Conservation (phyloP, 1,140 invertebrate genomes). For the Penaeus indicus region DNA sequence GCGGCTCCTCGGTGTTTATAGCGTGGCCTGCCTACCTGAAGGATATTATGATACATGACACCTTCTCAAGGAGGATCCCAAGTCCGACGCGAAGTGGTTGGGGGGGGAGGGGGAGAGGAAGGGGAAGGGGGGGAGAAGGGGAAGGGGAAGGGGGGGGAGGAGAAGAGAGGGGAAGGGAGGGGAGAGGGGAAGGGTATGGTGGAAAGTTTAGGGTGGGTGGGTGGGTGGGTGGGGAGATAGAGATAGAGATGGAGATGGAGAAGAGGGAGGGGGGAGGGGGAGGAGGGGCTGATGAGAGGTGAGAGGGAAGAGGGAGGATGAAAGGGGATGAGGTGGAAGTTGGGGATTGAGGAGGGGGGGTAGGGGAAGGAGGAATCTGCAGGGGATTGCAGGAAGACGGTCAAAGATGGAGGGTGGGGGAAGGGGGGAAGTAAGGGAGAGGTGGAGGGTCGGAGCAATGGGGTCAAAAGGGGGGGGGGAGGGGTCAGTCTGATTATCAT, state of each 20-base stretch:
- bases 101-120: not conserved
- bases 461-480: too few species aligned
- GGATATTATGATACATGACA: too few species aligned
- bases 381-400: not conserved
- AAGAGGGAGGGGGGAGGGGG: too few species aligned
- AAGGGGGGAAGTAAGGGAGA: not conserved
- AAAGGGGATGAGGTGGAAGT: not conserved
- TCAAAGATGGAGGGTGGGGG: not conserved
- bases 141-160: not conserved
- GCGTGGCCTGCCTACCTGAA: too few species aligned
- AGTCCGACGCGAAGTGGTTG: not conserved
- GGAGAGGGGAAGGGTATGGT: not conserved
- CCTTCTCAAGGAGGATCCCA: too few species aligned
- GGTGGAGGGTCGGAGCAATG: not conserved
- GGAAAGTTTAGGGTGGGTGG: not conserved
- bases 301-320: too few species aligned
- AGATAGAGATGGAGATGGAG: too few species aligned
- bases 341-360: not conserved
- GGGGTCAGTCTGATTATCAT: not conserved
- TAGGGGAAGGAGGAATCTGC: not conserved
- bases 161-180: not conserved
- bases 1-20: too few species aligned
- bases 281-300: too few species aligned
- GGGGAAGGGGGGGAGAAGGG: not conserved
- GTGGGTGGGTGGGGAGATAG: not conserved